Evolutionary conservation across 2,888 invertebrate species (phyloP), one percentile per base, ranked within the genome.

Genomic region (Chesias legatella): DNA sequence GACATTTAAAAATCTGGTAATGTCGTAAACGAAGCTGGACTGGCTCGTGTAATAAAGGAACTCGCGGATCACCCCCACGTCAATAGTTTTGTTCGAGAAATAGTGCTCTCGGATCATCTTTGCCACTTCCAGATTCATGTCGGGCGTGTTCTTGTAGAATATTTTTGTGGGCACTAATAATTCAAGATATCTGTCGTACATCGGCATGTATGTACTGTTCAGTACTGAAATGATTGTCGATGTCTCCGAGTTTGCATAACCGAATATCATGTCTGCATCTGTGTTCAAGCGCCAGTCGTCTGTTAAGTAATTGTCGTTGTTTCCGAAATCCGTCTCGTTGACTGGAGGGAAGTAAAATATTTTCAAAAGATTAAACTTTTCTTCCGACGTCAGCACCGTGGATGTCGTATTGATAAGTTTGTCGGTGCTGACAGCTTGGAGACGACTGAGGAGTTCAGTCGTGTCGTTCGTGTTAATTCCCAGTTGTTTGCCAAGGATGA

Each of bases 401-500:
- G 68, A 60, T 6, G 51, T 47, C 0, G 41, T 43, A 8, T 60
- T 31, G 1, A 67, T 34, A 1, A 78, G 33, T 37, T 59, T 42
- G 1, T 60, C 56, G 1, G 21, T 40, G n/a, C 72, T 60, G 0
- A 67, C 44, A n/a, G 39, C 59, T 54, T 69, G 72, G 1, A 76
- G 60, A 23, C 65, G 73, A 6, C 64, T 56, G 0, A 76, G 47
- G 6, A 75, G 56, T 33, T 61, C 53, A 1, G 55, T 49, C 0
- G 65, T 51, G 13, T 75, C 60, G 25, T 57, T 48, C 0, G 73
- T 71, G 1, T 67, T 56, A 1, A 56, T 42, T 0, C 76, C 77
- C 1, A 75, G 48, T 29, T 55, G 46, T 52, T 60, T 67, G 0
- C 68, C 74, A 0, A 78, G 58, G 1, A 22, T 39, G 26, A 68